Conservation (phyloP, 2,888 invertebrate species). For the Hirtodrosophila duncani region DNA sequence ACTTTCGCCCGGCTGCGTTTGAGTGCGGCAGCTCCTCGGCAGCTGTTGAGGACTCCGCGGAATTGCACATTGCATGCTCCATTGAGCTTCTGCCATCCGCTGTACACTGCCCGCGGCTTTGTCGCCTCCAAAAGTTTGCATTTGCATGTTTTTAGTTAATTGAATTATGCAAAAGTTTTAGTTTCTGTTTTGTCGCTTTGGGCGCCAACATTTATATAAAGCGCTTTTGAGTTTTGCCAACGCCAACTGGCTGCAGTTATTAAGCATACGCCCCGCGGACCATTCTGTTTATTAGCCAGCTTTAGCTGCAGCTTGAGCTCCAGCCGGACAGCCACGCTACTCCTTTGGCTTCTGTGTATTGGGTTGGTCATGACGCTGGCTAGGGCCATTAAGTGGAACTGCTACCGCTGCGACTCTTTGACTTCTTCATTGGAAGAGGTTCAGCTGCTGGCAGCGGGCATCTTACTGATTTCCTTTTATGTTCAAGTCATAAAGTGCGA, state of each 20-base stretch:
- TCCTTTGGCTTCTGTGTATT: background rate
- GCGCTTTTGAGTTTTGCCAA: constrained; percentile 35
- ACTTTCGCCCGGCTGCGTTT: constrained; percentile 38
- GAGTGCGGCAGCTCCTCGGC: background rate
- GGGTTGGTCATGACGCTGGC: background rate
- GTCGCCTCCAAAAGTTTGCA: constrained; percentile 58
- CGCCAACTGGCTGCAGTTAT: constrained; percentile 45
- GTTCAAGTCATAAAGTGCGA: constrained; percentile 53
- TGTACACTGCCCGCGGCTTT: constrained; percentile 30
- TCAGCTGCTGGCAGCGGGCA: constrained; percentile 22
- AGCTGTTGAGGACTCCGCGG: constrained; percentile 12
- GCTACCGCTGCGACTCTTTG: constrained; percentile 41
- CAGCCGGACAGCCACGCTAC: constrained; percentile 1
- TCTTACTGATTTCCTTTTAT: constrained; percentile 65
- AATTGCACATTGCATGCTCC: constrained; percentile 39
- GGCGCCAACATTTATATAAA: constrained; percentile 52
- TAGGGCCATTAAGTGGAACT: constrained; percentile 17
- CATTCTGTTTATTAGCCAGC: constrained; percentile 46
- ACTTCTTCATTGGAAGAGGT: constrained; percentile 23
- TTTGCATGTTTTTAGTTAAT: constrained; percentile 70
- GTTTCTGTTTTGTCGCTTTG: constrained; percentile 51
- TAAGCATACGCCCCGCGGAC: constrained; percentile 51
- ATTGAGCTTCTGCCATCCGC: constrained; percentile 23
- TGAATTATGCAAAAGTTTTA: constrained; percentile 67
- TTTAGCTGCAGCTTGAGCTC: background rate